Conservation (phyloP, 2,797 vertebrate species). For the Pampus argenteus region DNA sequence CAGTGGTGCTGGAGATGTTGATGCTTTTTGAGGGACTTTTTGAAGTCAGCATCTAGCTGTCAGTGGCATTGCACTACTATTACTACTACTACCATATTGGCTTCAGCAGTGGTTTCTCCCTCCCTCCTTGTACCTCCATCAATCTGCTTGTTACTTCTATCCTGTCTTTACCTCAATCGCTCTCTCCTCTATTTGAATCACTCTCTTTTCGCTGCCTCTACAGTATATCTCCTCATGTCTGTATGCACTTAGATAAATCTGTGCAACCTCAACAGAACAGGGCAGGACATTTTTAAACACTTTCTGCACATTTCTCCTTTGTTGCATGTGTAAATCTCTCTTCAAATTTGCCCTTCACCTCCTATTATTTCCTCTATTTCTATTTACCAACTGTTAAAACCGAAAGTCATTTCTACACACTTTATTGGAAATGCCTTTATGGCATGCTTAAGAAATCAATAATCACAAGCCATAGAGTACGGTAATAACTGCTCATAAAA, state of each 20-base stretch:
- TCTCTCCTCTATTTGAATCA: not conserved
- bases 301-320: not conserved
- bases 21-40: not conserved
- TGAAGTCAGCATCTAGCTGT: no score
- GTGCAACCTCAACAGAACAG: not conserved
- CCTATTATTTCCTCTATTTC: not conserved
- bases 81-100: not conserved
- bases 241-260: not conserved
- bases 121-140: no score
- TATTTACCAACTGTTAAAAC: constrained; percentile 38
- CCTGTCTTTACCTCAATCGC: not conserved
- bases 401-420: constrained; percentile 2
- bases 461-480: constrained; percentile 12
- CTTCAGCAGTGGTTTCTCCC: not conserved
- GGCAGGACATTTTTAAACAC: not conserved
- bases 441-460: constrained; percentile 24
- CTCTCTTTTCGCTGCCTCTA: not conserved
- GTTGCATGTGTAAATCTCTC: not conserved
- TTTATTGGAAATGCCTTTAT: constrained; percentile 30
- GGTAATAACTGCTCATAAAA: constrained; percentile 23
- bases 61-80: no score
- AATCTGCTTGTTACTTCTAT: not conserved
- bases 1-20: not conserved
- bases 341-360: constrained; percentile 16
- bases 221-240: not conserved